Conservation (phyloP, 2,797 vertebrate species). For the Neosalanx taihuensis region DNA sequence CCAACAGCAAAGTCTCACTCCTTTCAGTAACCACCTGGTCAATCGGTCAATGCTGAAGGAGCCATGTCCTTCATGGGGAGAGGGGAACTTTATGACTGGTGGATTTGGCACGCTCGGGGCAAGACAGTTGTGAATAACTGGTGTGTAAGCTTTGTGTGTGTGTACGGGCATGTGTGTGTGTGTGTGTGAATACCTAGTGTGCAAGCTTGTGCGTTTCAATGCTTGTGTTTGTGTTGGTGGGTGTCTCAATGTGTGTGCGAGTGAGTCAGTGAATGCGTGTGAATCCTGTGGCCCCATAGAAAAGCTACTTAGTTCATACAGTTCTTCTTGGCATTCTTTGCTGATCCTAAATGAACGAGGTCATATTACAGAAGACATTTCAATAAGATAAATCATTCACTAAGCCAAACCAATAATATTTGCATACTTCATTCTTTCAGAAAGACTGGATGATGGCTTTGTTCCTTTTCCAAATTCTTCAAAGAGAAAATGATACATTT, state of each 20-base stretch:
- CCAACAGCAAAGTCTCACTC: not conserved
- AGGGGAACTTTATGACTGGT: not conserved
- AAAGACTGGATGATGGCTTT: constrained; percentile 10
- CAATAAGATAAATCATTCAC: constrained; percentile 5
- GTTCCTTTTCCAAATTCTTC: not conserved
- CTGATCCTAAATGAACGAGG: not conserved
- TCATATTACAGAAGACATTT: constrained; percentile 11
- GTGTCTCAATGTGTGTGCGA: not conserved
- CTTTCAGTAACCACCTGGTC: not conserved
- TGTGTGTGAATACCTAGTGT: not conserved
- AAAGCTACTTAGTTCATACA: constrained; percentile 1
- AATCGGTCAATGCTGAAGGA: not conserved
- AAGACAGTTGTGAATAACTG: not conserved
- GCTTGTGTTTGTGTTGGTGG: not conserved
- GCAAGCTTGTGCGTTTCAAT: not conserved
- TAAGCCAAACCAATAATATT: constrained; percentile 20
- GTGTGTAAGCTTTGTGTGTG: not conserved
- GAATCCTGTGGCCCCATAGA: not conserved
- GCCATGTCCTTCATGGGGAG: not conserved
- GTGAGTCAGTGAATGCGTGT: not conserved
- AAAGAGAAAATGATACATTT: constrained; percentile 1
- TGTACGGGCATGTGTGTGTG: not conserved
- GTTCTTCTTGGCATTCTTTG: constrained; percentile 1
- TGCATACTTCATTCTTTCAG: constrained; percentile 10
- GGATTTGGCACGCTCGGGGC: not conserved